Base-by-base conservation (phyloP, 2,888 invertebrate species). In the Augochlorella aurata region DNA sequence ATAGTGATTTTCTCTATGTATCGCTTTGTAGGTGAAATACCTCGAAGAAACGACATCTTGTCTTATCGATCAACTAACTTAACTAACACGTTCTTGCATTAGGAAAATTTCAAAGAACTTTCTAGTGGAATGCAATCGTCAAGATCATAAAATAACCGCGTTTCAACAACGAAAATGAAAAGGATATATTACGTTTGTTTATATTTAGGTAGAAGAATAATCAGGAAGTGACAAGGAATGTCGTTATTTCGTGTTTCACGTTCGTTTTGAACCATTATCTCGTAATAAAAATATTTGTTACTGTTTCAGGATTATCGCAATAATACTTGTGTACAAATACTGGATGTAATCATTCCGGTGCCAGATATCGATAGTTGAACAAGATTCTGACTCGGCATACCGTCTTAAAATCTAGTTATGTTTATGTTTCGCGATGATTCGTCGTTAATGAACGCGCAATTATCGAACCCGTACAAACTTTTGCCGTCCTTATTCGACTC, bases 371-470 rank as follows among this genome's bases (percentile, higher is more conserved):
- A n/a, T 1, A 5, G 10, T n/a, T 7, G 58, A 58, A 44, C 18
- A 44, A 44, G 12, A n/a, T 44, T 4, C 44, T n/a, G 10, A 61
- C 61, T 29, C 61, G 61, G 24, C n/a, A 9, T 18, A 10, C 58
- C 1, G 5, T 24, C 8, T 81, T 77, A 84, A 75, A 69, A 77
- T 81, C 78, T 87, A 54, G 87, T 88, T 38, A 86, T 83, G 50
- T 82, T 85, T 12, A 66, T 74, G 47, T 82, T 75, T 52, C 44
- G 70, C 21, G 63, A 14, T 16, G 50, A 18, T 50, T 85, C 82
- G 2, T 87, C 86, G 9, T 84, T 76, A 12, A 84, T 73, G 29
- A 89, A 90, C 0, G 82, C 83, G 18, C 82, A 77, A 71, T 90
- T 90, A 44, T 90, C 88, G 45, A 87, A 68, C 8, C 85, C 90